Evolutionary conservation across 2,797 vertebrate genomes (phyloP), one percentile per base, ranked within the genome.

Genomic region (Scleropages formosus): DNA sequence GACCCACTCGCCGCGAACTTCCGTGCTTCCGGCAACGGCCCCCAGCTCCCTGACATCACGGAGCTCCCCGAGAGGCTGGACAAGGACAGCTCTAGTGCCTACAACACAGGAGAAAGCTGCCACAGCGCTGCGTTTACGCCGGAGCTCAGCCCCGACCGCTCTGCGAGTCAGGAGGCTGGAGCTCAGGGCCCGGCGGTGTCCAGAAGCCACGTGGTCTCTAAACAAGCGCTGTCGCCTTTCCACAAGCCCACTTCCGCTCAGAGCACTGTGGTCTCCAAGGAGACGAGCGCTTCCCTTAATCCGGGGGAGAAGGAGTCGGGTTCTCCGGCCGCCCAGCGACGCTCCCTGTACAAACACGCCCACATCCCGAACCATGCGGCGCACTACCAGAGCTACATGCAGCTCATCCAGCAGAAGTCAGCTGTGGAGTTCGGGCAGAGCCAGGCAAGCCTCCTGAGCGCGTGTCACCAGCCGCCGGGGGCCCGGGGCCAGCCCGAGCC

Each of bases 361-460:
- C 24, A 18, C 62, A 39, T 18, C 62, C 26, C 62, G 39, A 31
- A 13, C 15, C 62, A 64, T 15, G 3, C 79, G 65, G 85, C 86
- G 16, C 87, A 82, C 70, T 88, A 89, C 80, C 88, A 87, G 75
- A 89, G 89, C 80, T 89, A 87, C 70, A 84, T 89, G 82, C 76
- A 84, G 0, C 82, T 87, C 31, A 85, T 64, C 39, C 62, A 39
- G 62, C 62, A 9, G 31, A 84, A 80, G 20, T 11, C 18, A 12
- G 80, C 78, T 4, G 77, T 79, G 0, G 84, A 85, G 20, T 27
- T 13, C 22, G 89, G 87, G 78, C 87, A 90, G 15, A 82, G 85
- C 11, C 83, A 87, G 2, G 88, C 78, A 0, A 86, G 89, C 20
- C 84, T 90, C 16, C 77, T 90, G 81, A 86, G 90, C 13, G 74